Evolutionary conservation across 1,140 invertebrate species (phyloP).

Genomic region (Sycobia sp.): DNA sequence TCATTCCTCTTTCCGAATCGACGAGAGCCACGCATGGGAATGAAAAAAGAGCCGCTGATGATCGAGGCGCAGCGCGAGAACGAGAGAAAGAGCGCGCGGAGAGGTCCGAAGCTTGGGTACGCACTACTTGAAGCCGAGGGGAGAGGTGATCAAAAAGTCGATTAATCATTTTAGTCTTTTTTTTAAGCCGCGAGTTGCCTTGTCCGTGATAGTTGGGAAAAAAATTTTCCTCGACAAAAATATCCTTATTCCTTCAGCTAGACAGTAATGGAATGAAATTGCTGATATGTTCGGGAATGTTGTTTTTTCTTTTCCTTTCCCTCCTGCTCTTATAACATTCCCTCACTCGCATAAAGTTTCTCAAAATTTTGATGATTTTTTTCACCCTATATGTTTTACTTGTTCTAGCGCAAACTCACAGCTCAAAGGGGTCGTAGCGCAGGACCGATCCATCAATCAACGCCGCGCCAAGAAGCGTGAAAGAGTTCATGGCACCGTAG

Average conservation of each 20-base stretch:
- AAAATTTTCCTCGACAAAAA: constrained; percentile 18
- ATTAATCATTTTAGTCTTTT: constrained; percentile 57
- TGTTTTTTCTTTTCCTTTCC: no score
- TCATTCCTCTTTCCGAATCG: constrained; percentile 7
- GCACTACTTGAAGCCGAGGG: constrained; percentile 29
- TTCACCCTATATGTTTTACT: constrained; percentile 40
- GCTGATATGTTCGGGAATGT: constrained; percentile 40
- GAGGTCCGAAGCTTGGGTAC: no score
- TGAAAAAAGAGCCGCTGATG: constrained; percentile 29
- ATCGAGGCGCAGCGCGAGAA: no score
- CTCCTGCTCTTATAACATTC: constrained; percentile 28
- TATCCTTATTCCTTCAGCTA: constrained; percentile 23
- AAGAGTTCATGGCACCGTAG: constrained; percentile 58
- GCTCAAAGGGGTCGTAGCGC: constrained; percentile 51
- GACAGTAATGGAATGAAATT: constrained; percentile 16
- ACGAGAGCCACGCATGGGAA: constrained; percentile 11
- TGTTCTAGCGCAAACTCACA: constrained; percentile 33
- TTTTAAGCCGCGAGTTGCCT: constrained; percentile 33
- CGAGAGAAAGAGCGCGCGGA: not conserved
- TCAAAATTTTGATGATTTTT: constrained; percentile 44
- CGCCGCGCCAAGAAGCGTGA: constrained; percentile 45
- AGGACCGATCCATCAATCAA: constrained; percentile 52
- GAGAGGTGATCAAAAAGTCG: constrained; percentile 50
- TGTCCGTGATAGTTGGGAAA: constrained; percentile 28
- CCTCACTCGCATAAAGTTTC: constrained; percentile 37